A percentile compares a stretch with the other conserved stretches of the same genome.
These are phyloP conservation scores for Hybos culiciformis DNA, from an alignment of 2,888 invertebrate genomes.

Conservation along the genomic window DNA sequence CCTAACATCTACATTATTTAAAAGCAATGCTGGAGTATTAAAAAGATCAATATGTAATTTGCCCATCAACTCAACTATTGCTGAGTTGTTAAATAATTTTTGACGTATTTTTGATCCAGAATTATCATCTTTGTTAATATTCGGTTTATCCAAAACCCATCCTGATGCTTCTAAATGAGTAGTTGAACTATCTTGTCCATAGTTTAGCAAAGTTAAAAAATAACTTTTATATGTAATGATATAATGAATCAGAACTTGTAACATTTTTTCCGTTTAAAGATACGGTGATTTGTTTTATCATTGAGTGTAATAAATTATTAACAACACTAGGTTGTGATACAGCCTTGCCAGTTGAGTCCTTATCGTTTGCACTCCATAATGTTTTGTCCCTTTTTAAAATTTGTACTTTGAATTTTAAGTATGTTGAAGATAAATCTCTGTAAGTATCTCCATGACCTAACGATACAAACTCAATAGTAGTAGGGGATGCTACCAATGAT, in stretches of 20 bases:
- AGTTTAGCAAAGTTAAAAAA: constrained; percentile 1
- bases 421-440: not conserved
- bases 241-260: constrained; percentile 4
- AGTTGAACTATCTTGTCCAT: not conserved
- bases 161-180: not conserved
- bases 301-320: constrained; percentile 7
- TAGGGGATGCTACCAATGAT: not conserved
- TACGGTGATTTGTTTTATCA: constrained; percentile 6
- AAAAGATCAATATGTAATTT: not conserved
- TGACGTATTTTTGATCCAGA: not conserved
- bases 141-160: not conserved
- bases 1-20: not conserved
- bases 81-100: not conserved
- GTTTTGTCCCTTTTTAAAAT: not conserved
- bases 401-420: not conserved
- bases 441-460: not conserved
- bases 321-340: not conserved
- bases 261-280: constrained; percentile 9
- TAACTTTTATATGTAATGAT: constrained; percentile 7
- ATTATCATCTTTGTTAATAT: not conserved
- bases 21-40: not conserved
- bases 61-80: not conserved
- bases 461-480: not conserved
- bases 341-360: too few relatives aligned
- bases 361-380: too few relatives aligned